Evolutionary conservation across 2,888 invertebrate genomes (phyloP), one percentile per base, ranked within the genome.

Genomic region (Eueremaeus valkanovi): DNA sequence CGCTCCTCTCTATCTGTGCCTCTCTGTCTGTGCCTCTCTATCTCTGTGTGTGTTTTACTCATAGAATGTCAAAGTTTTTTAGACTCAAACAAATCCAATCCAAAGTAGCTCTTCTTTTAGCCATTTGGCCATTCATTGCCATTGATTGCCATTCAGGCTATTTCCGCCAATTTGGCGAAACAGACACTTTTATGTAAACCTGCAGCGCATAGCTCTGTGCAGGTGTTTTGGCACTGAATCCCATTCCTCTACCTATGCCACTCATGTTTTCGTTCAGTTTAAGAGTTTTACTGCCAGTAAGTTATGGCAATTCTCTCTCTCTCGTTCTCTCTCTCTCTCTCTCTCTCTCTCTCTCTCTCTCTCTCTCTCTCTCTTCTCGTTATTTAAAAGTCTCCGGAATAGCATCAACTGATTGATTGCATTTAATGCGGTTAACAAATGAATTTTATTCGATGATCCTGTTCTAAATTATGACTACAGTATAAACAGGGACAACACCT

Each of bases 191-290:
- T 61, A 31, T 61, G 61, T 27, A 61, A 31, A 61, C 61, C 29
- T 31, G 61, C 31, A 13, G 13, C 49, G 55, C 11, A 55, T n/a
- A 24, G 27, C 61, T 31, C 29, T 18, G 33, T 61, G 29, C 61
- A 61, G 61, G 61, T 61, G 61, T 61, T 61, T 61, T 61, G 9
- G 16, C 31, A 29, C 11, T n/a, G n/a, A n/a, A n/a, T n/a, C n/a
- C n/a, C n/a, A n/a, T n/a, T n/a, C n/a, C n/a, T n/a, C n/a, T n/a
- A n/a, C n/a, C n/a, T n/a, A n/a, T n/a, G n/a, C n/a, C n/a, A n/a
- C n/a, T n/a, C n/a, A n/a, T n/a, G n/a, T n/a, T 61, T 61, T 27
- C 24, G 11, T 27, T 9, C 55, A 13, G 18, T 45, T 45, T 18
- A 45, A 45, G 45, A 45, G 45, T n/a, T 45, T 45, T 45, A 45